Evolutionary conservation across 2,797 vertebrate genomes (phyloP), one percentile per base, ranked within the genome.

Genomic region (Holocentrus rufus): DNA sequence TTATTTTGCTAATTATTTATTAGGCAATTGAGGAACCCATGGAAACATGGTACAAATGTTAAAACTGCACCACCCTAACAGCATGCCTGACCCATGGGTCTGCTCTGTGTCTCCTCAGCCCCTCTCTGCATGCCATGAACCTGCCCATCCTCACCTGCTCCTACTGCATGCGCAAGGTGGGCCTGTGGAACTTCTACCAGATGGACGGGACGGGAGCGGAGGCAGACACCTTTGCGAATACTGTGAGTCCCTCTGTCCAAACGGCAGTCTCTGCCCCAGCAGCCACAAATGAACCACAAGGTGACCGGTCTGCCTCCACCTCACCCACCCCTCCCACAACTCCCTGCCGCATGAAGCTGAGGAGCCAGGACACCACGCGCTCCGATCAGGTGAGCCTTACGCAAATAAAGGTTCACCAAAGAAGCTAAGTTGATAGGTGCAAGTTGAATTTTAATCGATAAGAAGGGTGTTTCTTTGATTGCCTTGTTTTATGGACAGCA

Each of bases 151-250:
- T 99, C 86, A 93, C 89, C 30, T 98, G 97, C 82, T 94, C 94
- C 0, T 95, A 93, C 76, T 99, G 97, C 82, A 95, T 95, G 95
- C 93, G 97, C 79, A 97, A 95, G 60, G 96, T 97, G 62, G 97
- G 97, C 5, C 89, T 98, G 39, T 99, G 97, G 97, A 94, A 94
- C 66, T 99, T 98, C 81, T 93, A 96, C 72, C 97, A 98, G 88
- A 94, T 97, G 70, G 96, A 97, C 1, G 91, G 88, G 0, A 50
- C 36, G 0, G 39, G 69, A 10, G 44, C 58, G 0, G 95, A 97
- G 13, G 59, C 67, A 1, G 96, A 97, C 1, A 3, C 34, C 0
- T 82, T 69, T 7, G 18, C 88, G 0, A 53, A 82, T 76, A 59
- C 87, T 60, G 69, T 57, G 3, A 75, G 74, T 23, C 25, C 80